phyloP scores from a whole-genome alignment of 2,888 invertebrate species.

The Dolichomitus sp. region DNA sequence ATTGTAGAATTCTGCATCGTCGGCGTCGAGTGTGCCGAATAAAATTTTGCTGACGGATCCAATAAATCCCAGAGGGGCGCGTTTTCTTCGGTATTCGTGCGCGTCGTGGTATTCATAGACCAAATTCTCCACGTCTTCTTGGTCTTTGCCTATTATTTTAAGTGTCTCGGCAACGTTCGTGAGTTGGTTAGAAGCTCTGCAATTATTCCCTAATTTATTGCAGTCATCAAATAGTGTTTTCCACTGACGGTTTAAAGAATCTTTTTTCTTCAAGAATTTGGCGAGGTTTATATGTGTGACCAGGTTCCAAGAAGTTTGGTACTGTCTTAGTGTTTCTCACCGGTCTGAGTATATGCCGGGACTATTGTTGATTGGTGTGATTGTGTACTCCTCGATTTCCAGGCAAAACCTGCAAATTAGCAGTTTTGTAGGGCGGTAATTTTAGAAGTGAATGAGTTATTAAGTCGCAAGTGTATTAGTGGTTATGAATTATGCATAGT shows the following conservation, averaged over 20 bases:
- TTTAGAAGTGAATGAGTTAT: too few relatives aligned
- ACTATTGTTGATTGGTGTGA: background rate
- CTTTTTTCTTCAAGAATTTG: background rate
- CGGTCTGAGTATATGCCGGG: slow-evolving; percentile 27
- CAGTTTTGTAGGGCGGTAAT: too few relatives aligned
- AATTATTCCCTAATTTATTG: background rate
- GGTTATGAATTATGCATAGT: too few relatives aligned
- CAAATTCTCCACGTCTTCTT: slow-evolving; percentile 3
- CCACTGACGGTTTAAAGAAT: background rate
- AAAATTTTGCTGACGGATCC: slow-evolving; percentile 7
- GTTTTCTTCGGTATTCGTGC: background rate
- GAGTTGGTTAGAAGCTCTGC: background rate
- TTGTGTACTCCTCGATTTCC: background rate
- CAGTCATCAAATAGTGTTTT: background rate
- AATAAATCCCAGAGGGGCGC: background rate
- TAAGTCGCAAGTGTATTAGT: too few relatives aligned
- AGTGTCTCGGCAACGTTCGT: background rate
- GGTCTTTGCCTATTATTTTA: background rate
- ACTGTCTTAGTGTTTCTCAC: background rate
- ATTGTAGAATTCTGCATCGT: slow-evolving; percentile 4
- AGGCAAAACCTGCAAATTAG: background rate
- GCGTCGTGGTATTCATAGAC: background rate
- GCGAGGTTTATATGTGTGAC: slow-evolving; percentile 1
- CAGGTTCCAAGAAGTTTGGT: slow-evolving; percentile 6
- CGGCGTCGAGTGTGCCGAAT: slow-evolving; percentile 24